Conservation (phyloP, 1,140 invertebrate species). For the Ceratina australensis region DNA sequence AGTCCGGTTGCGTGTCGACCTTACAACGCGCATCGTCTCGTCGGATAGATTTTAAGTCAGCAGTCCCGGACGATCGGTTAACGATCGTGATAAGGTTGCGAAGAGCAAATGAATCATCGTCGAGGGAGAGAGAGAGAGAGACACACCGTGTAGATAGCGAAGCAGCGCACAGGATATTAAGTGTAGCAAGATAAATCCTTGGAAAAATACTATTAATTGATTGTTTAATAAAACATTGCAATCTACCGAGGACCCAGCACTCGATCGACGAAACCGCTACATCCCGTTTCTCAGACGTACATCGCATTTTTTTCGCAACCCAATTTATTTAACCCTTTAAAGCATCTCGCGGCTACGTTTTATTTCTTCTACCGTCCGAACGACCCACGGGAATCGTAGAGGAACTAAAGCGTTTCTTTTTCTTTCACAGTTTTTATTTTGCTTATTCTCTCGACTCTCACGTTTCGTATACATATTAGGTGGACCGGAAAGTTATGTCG, state of each 20-base stretch:
- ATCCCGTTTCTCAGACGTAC: conserved; percentile 16
- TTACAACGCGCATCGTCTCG: not conserved
- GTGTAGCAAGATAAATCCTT: conserved; percentile 52
- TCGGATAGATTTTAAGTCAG: not conserved
- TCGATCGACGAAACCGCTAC: conserved; percentile 34
- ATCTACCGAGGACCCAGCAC: conserved; percentile 52
- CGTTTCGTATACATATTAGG: too few species aligned
- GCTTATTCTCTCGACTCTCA: too few species aligned
- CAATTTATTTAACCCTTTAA: conserved; percentile 33
- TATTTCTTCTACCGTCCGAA: not conserved
- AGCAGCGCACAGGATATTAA: conserved; percentile 33
- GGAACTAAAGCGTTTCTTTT: conserved; percentile 15
- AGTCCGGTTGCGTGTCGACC: not conserved
- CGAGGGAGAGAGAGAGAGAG: not conserved
- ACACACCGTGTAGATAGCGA: conserved; percentile 21
- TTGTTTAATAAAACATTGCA: conserved; percentile 65
- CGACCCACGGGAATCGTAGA: not conserved
- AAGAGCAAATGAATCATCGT: conserved; percentile 45
- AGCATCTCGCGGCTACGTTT: conserved; percentile 18
- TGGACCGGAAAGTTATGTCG: too few species aligned
- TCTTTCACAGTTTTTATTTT: conserved; percentile 4
- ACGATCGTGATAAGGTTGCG: not conserved
- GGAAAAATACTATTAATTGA: conserved; percentile 27
- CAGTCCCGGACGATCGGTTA: not conserved
- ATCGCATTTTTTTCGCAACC: conserved; percentile 10